Evolutionary conservation across 2,113 vertebrate species (phyloP), one percentile per base, ranked within the genome.

Genomic region (Podiceps cristatus): DNA sequence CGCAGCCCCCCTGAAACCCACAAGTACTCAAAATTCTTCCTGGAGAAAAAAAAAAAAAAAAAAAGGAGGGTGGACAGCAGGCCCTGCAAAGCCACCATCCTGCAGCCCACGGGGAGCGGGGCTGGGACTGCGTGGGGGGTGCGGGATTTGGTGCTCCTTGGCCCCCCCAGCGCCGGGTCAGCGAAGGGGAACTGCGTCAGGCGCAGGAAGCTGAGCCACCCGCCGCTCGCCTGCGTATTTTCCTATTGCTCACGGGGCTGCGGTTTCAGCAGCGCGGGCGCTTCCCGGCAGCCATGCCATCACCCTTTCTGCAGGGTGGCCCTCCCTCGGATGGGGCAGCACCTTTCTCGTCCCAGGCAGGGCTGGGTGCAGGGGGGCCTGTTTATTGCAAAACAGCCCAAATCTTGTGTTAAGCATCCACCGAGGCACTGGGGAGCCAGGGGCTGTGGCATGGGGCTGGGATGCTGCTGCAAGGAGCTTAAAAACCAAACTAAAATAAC

Each of bases 91-190:
- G 19, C 74, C 24, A 20, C 63, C 28, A 5, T 24, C 9, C n/a
- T 5, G 0, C 44, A 19, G 53, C 50, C 17, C 9, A 3, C 0
- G 0, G 11, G 23, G 14, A 13, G 4, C 11, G 35, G 33, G 10
- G 16, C 28, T 2, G 27, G 33, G 33, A 1, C 11, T 2, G 2
- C 0, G 7, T 4, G 23, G 20, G 8, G 44, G 55, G 50, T 44
- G 23, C 33, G 29, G 59, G 64, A 23, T 33, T 62, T 58, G 56
- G 19, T 66, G 60, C 8, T 50, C 22, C 59, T 52, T 9, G 5
- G 8, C 64, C 53, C 47, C 28, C 31, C 2, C 8, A 5, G 37
- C 4, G 2, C 0, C 1, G 72, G 50, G 68, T 73, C 59, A 80
- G 55, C 0, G 1, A 2, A 40, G 45, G 35, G 60, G 69, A 27